Conservation (phyloP, 2,888 invertebrate species). For the Hylaea fasciaria region DNA sequence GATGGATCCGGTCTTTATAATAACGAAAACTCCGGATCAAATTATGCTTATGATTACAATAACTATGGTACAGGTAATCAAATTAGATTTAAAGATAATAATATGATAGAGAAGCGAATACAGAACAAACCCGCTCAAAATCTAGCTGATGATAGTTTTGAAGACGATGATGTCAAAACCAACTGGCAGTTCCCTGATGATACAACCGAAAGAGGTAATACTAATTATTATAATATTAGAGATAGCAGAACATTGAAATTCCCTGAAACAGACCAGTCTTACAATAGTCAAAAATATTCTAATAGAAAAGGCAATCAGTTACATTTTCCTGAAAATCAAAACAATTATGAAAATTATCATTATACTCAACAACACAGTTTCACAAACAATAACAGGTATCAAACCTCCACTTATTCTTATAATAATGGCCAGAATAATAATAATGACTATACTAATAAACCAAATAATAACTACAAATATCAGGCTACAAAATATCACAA, state of each 20-base stretch:
- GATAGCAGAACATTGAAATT: slow-evolving; percentile 51
- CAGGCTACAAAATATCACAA: slow-evolving; percentile 28
- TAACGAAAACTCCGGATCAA: slow-evolving; percentile 49
- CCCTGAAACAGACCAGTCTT: slow-evolving; percentile 46
- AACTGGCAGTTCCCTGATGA: slow-evolving; percentile 67
- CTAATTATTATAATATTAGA: slow-evolving; percentile 38
- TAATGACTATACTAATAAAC: background rate
- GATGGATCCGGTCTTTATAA: slow-evolving; percentile 34
- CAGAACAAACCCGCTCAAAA: slow-evolving; percentile 61
- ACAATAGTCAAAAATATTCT: slow-evolving; percentile 32
- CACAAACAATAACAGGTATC: slow-evolving; percentile 18
- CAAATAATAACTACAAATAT: slow-evolving; percentile 18
- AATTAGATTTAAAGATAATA: slow-evolving; percentile 44
- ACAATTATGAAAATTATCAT: slow-evolving; percentile 21
- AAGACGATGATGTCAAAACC: slow-evolving; percentile 41
- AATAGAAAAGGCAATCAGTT: slow-evolving; percentile 48
- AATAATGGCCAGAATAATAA: slow-evolving; percentile 14
- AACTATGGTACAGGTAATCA: slow-evolving; percentile 43
- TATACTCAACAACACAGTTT: slow-evolving; percentile 11
- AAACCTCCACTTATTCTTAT: slow-evolving; percentile 16
- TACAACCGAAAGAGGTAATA: slow-evolving; percentile 33
- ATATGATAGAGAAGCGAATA: slow-evolving; percentile 64
- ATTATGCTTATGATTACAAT: slow-evolving; percentile 53
- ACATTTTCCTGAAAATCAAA: slow-evolving; percentile 43
- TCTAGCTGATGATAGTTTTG: slow-evolving; percentile 30